phyloP scores from a whole-genome alignment of 2,888 invertebrate genomes.

The Alloscopus bannaensis region DNA sequence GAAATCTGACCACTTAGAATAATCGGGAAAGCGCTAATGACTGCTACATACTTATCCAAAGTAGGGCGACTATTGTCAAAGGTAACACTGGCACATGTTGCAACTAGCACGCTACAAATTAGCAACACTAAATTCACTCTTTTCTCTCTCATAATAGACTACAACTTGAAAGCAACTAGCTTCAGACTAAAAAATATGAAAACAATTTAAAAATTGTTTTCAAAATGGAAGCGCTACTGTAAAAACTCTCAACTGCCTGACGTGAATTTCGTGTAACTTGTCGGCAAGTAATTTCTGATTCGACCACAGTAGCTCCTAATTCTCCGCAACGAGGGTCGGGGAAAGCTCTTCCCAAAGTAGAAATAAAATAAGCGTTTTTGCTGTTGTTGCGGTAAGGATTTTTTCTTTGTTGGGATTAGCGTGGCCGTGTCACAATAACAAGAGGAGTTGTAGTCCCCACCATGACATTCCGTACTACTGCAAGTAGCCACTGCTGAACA shows the following conservation, averaged over 20 bases:
- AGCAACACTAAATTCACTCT: constrained; percentile 57
- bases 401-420: constrained; percentile 50
- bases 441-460: constrained; percentile 22
- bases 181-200: not conserved
- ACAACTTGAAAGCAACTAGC: not conserved
- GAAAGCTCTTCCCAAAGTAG: constrained; percentile 46
- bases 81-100: constrained; percentile 60
- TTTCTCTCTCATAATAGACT: constrained; percentile 58
- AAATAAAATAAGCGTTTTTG: constrained; percentile 36
- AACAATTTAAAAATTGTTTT: not conserved
- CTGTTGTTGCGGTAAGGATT: constrained; percentile 1
- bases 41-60: constrained; percentile 41
- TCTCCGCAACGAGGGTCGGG: constrained; percentile 31
- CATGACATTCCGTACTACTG: constrained; percentile 24
- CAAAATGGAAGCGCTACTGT: not conserved
- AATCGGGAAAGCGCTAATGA: constrained; percentile 40
- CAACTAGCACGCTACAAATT: constrained; percentile 52
- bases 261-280: constrained; percentile 44
- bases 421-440: constrained; percentile 30
- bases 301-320: constrained; percentile 43
- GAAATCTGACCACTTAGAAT: constrained; percentile 48
- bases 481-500: constrained; percentile 3
- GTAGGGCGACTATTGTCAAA: not conserved
- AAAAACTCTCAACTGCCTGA: constrained; percentile 33
- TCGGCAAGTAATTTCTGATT: constrained; percentile 49